phyloP scores from a whole-genome alignment of 2,797 vertebrate genomes.

The Novumbra hubbsi region DNA sequence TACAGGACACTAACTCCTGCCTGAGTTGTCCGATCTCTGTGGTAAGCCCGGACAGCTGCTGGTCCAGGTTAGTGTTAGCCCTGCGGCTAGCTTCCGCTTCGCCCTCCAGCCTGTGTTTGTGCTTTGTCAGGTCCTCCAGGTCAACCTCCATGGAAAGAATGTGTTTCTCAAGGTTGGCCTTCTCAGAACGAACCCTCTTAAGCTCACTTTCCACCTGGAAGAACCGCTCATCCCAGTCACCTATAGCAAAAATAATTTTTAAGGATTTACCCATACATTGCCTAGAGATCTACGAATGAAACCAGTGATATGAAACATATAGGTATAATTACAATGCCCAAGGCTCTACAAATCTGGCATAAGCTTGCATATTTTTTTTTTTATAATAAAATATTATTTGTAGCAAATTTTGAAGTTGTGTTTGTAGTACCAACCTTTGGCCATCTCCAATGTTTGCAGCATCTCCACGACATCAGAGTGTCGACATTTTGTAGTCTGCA shows the following conservation, averaged over 20 bases:
- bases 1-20: constrained; percentile 72
- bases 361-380: too few species aligned
- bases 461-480: constrained; percentile 61
- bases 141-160: constrained; percentile 74
- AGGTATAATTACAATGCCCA: neutral
- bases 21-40: constrained; percentile 72
- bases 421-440: constrained; percentile 55
- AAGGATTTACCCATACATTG: neutral
- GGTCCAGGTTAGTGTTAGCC: constrained; percentile 70
- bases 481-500: constrained; percentile 65
- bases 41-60: constrained; percentile 68
- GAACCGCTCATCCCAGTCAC: constrained; percentile 74
- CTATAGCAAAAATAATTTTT: constrained; percentile 30
- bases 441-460: constrained; percentile 66
- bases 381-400: too few species aligned
- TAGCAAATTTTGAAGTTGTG: neutral
- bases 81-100: constrained; percentile 72
- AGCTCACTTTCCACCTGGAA: constrained; percentile 75
- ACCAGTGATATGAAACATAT: neutral
- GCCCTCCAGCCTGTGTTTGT: constrained; percentile 67
- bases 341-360: neutral
- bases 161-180: constrained; percentile 71
- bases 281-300: neutral
- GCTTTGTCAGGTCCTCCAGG: constrained; percentile 71
- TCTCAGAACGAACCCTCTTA: constrained; percentile 75